Evolutionary conservation across 2,888 invertebrate genomes (phyloP).

Genomic region (Trichogramma evanescens): DNA sequence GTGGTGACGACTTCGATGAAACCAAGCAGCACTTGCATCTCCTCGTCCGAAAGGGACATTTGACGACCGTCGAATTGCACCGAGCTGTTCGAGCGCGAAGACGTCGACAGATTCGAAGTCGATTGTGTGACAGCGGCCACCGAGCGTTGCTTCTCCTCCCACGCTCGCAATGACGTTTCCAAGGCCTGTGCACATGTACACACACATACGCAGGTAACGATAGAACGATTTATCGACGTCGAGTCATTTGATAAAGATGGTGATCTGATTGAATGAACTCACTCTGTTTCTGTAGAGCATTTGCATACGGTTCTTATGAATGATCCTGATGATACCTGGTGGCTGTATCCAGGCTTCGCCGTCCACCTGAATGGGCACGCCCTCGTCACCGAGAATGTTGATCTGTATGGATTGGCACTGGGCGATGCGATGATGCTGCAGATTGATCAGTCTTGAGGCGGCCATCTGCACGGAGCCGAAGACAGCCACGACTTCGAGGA

Average conservation of each 20-base stretch:
- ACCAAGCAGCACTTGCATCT: conserved; percentile 64
- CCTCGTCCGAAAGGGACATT: conserved; percentile 56
- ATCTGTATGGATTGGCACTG: conserved; percentile 95
- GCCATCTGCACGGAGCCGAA: conserved; percentile 98
- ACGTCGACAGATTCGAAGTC: conserved; percentile 34
- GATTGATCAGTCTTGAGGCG: conserved; percentile 85
- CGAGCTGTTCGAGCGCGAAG: conserved; percentile 29
- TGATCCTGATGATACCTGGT: conserved; percentile 90
- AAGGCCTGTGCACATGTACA: conserved; percentile 53
- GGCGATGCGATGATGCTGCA: conserved; percentile 94
- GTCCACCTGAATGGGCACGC: conserved; percentile 92
- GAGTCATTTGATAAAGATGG: neutral
- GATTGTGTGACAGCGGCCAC: conserved; percentile 40
- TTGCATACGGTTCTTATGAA: conserved; percentile 95
- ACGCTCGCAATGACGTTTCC: conserved; percentile 80
- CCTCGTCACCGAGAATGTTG: conserved; percentile 85
- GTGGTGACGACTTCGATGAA: conserved; percentile 79
- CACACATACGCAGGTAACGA: neutral
- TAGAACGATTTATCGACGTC: neutral
- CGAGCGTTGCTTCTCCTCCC: conserved; percentile 75
- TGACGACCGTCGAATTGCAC: conserved; percentile 50
- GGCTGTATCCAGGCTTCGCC: conserved; percentile 98
- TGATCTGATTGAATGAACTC: conserved; percentile 26
- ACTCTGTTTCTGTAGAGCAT: conserved; percentile 87
- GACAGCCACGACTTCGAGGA: conserved; percentile 94